Percentiles rank a stretch among this genome's conserved stretches.
phyloP scores from a whole-genome alignment of 2,797 vertebrate genomes.

The Myotis daubentonii region DNA sequence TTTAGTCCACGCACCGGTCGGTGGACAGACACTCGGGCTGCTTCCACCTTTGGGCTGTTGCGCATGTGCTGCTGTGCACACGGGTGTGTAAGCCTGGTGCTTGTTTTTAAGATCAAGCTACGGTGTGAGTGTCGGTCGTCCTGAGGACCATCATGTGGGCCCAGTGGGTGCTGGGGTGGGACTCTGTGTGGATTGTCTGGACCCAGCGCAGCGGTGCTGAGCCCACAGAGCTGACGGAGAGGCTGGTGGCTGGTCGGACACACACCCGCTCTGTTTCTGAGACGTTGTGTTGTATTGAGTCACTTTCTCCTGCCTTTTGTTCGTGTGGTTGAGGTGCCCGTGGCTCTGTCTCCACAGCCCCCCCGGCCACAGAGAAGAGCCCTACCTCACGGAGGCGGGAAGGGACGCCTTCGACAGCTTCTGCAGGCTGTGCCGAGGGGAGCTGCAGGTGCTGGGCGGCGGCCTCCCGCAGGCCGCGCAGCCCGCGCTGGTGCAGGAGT shows the following conservation, averaged over 20 bases:
- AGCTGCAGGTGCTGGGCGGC: constrained; percentile 89
- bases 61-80: not conserved
- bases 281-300: not conserved
- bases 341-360: constrained; percentile 86
- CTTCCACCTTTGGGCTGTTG: not conserved
- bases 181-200: not conserved
- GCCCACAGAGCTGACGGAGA: not conserved
- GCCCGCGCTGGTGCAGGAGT: constrained; percentile 90
- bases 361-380: constrained; percentile 93
- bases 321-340: rapidly evolving
- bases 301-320: not conserved
- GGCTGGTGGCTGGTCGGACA: not conserved
- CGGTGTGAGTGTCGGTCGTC: rapidly evolving
- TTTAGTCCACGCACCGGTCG: rapidly evolving
- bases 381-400: constrained; percentile 95
- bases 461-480: constrained; percentile 87
- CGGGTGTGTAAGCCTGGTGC: not conserved
- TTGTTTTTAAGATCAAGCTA: not conserved
- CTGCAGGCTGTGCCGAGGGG: constrained; percentile 92
- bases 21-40: not conserved
- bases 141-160: rapidly evolving
- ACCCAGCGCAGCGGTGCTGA: rapidly evolving
- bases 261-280: rapidly evolving
- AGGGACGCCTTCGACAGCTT: constrained; percentile 95
- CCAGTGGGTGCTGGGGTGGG: not conserved